Evolutionary conservation across 2,113 vertebrate genomes (phyloP).

Genomic region (Mastomys coucha): DNA sequence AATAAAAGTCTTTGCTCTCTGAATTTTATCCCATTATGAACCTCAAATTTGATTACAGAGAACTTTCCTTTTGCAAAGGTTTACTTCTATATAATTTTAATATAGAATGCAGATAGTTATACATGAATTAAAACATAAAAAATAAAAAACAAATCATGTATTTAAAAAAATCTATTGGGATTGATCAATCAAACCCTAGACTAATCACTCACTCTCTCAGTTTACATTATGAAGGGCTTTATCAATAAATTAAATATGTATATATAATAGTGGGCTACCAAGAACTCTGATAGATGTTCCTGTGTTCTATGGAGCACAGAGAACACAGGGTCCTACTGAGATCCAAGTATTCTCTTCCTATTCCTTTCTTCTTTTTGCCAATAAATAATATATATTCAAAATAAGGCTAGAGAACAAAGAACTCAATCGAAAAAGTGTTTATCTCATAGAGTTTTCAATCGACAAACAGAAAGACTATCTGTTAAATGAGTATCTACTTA

Average conservation of each 20-base stretch:
- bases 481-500: background rate
- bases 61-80: slow-evolving; percentile 26
- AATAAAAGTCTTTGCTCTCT: background rate
- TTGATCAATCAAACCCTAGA: background rate
- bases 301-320: background rate
- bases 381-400: background rate
- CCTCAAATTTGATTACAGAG: background rate
- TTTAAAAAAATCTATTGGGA: slow-evolving; percentile 15
- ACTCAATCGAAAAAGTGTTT: background rate
- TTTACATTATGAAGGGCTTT: slow-evolving; percentile 6
- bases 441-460: background rate
- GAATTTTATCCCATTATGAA: background rate
- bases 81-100: slow-evolving; percentile 40
- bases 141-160: background rate
- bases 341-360: background rate
- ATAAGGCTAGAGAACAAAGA: background rate
- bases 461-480: background rate
- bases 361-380: background rate
- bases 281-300: background rate
- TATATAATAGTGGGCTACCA: background rate
- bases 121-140: background rate
- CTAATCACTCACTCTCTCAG: background rate
- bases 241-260: background rate
- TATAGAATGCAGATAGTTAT: background rate
- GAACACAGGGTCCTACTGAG: background rate